Conservation (phyloP, 2,888 invertebrate species). For the Drosophila borborema region DNA sequence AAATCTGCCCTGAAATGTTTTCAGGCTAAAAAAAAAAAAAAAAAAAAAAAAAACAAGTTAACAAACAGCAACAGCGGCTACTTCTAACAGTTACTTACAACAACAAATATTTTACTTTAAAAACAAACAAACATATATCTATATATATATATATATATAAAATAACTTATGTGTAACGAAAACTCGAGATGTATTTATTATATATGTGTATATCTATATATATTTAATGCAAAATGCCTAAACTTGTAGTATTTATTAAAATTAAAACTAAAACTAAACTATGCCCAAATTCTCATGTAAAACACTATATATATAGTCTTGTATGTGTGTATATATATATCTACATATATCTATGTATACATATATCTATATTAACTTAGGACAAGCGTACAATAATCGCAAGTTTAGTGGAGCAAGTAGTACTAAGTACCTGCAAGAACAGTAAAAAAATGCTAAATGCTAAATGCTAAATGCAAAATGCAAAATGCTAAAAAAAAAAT, state of each 20-base stretch:
- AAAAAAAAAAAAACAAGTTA: slow-evolving; percentile 7
- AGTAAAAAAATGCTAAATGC: slow-evolving; percentile 28
- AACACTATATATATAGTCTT: slow-evolving; percentile 18
- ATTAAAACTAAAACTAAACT: slow-evolving; percentile 38
- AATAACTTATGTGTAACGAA: slow-evolving; percentile 24
- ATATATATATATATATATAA: slow-evolving; percentile 27
- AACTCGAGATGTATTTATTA: slow-evolving; percentile 72
- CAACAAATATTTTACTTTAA: slow-evolving; percentile 14
- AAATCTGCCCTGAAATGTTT: background rate
- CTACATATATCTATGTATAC: slow-evolving; percentile 4
- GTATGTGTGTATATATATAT: background rate
- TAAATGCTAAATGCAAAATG: background rate
- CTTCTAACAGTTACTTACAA: slow-evolving; percentile 18
- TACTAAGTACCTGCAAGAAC: slow-evolving; percentile 76
- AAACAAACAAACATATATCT: slow-evolving; percentile 6
- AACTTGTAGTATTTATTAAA: slow-evolving; percentile 65
- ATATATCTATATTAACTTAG: slow-evolving; percentile 34
- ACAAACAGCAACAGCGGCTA: slow-evolving; percentile 39
- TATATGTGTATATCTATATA: slow-evolving; percentile 12
- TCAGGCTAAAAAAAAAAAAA: background rate
- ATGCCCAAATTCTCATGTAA: slow-evolving; percentile 36
- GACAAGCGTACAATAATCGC: slow-evolving; percentile 79
- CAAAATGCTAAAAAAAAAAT: background rate
- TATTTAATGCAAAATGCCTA: slow-evolving; percentile 48
- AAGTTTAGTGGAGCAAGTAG: slow-evolving; percentile 72